Conservation (phyloP, 2,888 invertebrate species). For the Lypha dubia region DNA sequence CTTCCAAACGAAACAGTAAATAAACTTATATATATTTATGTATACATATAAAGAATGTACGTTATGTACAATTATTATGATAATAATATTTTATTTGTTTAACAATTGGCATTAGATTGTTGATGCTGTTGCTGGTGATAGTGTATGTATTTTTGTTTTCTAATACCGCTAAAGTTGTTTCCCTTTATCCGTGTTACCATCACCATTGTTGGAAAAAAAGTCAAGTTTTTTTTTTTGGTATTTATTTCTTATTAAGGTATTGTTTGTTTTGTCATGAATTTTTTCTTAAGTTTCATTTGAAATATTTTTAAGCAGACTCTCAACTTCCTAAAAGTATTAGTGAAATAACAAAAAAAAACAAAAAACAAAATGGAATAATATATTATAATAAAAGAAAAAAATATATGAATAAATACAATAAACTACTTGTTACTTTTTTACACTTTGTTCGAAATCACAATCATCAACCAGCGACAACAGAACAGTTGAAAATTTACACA, state of each 20-base stretch:
- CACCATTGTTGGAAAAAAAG: constrained; percentile 54
- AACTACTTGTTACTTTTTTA: constrained; percentile 78
- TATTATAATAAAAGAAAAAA: constrained; percentile 55
- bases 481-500: constrained; percentile 59
- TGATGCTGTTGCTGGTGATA: constrained; percentile 5
- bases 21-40: constrained; percentile 1
- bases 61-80: constrained; percentile 78
- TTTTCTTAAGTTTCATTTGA: constrained; percentile 54
- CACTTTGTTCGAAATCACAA: constrained; percentile 66
- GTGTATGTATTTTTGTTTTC: constrained; percentile 32
- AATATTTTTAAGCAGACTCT: constrained; percentile 57
- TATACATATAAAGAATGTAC: constrained; percentile 4
- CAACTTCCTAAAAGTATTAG: constrained; percentile 81
- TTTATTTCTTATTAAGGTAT: constrained; percentile 26
- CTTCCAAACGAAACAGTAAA: constrained; percentile 8
- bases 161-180: constrained; percentile 22
- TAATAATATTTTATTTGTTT: constrained; percentile 72
- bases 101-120: constrained; percentile 71
- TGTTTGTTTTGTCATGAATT: constrained; percentile 74
- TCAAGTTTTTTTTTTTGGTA: constrained; percentile 71
- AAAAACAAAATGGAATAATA: constrained; percentile 19
- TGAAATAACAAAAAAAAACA: constrained; percentile 41
- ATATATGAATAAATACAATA: constrained; percentile 65
- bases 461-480: constrained; percentile 36
- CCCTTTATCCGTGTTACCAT: constrained; percentile 76